Conservation (phyloP, 2,113 vertebrate genomes). For the Mohoua ochrocephala region DNA sequence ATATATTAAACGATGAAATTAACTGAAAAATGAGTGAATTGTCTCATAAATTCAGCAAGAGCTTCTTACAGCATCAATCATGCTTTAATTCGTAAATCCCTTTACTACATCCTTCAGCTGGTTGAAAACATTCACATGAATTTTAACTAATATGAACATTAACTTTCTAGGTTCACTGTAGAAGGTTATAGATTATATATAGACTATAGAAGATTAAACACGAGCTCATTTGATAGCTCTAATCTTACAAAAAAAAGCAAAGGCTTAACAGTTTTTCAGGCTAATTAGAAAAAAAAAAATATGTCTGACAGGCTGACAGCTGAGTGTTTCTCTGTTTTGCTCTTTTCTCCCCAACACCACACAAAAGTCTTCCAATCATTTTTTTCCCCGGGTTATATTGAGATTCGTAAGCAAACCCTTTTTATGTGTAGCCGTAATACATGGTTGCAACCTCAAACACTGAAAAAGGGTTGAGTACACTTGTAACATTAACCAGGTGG, state of each 20-base stretch:
- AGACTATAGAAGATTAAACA: conserved; percentile 27
- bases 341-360: neutral
- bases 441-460: neutral
- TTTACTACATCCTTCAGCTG: neutral
- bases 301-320: neutral
- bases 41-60: conserved; percentile 11
- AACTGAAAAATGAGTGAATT: neutral
- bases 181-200: neutral
- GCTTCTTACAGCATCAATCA: neutral
- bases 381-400: neutral
- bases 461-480: neutral
- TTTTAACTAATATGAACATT: conserved; percentile 31
- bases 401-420: neutral
- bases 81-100: conserved; percentile 27
- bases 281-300: neutral
- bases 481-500: neutral
- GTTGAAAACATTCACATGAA: neutral
- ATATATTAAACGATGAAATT: conserved; percentile 27
- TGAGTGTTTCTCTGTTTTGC: neutral
- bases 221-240: neutral
- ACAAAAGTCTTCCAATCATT: neutral
- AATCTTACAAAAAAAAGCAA: neutral
- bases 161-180: conserved; percentile 8
- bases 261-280: conserved; percentile 10
- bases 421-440: neutral